Base-by-base conservation (phyloP, 2,113 vertebrate species). In the Gulo gulo region DNA sequence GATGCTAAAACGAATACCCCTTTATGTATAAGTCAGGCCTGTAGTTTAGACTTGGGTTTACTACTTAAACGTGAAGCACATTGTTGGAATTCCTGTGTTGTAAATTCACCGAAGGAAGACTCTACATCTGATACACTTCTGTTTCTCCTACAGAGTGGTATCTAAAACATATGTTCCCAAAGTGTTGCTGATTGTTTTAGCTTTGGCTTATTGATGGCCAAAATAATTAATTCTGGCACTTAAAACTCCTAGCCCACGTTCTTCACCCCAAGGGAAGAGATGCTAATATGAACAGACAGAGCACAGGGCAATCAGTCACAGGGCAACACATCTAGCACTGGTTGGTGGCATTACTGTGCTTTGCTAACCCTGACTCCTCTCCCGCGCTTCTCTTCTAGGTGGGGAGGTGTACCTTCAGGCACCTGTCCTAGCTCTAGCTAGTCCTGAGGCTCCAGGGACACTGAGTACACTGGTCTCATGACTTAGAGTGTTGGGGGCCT, bases 1-100 rank as follows among this genome's bases (percentile, higher is more conserved):
- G 63, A 88, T 61, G 59, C 52, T 83, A 79, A 80, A 92, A 42
- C 26, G 42, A 97, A 90, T 23, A 59, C 47, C 52, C 52, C 59
- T 36, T 76, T 69, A 39, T 7, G 39, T 45, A 21, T 59, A 92
- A 86, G 78, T 34, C 12, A 52, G 61, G 52, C 34, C 65, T 88
- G 6, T 0, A 45, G 12, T 81, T 24, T 31, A 86, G 65, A 63
- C 59, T 52, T 76, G 52, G 67, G 31, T 57, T 36, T 83, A 15
- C 5, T 21, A 26, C 29, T 93, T 42, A 39, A 39, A 71, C 20
- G 36, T 52, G 16, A 87, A 63, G 88, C 81, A 69, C 20, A 63
- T 55, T 47, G 91, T 45, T 55, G 23, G 52, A 45, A 24, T 12
- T 12, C 34, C 81, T 29, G 57, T 13, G 50, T 13, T 79, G 16